A percentile compares a stretch with the other conserved stretches of the same genome.
These are phyloP conservation scores for Bucorvus abyssinicus DNA, from an alignment of 2,797 vertebrate genomes.

Conservation along the genomic window DNA sequence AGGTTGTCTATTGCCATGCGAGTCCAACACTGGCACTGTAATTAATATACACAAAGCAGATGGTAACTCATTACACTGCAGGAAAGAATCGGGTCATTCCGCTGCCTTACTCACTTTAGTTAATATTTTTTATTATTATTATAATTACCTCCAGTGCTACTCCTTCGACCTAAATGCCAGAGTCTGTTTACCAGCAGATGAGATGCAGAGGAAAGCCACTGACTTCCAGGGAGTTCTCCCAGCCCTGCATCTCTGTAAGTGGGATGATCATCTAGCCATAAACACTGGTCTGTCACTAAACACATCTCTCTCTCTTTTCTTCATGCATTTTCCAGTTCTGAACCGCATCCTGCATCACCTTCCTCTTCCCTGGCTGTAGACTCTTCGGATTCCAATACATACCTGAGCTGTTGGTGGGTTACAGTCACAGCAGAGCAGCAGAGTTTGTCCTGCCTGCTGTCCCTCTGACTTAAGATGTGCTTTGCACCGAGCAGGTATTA, in stretches of 20 bases:
- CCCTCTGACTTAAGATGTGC: neutral
- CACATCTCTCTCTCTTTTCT: neutral
- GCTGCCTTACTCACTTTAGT: neutral
- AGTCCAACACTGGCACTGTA: neutral
- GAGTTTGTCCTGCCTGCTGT: neutral
- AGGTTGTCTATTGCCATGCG: neutral
- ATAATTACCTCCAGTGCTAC: neutral
- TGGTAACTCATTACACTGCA: neutral
- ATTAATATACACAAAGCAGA: neutral
- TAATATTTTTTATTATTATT: neutral
- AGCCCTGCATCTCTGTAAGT: neutral
- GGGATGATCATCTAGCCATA: neutral
- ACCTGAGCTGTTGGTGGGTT: neutral
- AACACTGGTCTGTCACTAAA: neutral
- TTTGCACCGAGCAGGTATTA: neutral
- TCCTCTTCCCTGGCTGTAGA: neutral
- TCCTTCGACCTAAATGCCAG: neutral
- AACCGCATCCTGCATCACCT: neutral
- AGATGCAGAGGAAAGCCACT: slow-evolving; percentile 3
- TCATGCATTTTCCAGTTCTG: neutral
- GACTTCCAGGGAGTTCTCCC: slow-evolving; percentile 39
- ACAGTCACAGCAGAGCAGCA: neutral
- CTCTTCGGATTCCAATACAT: slow-evolving; percentile 40
- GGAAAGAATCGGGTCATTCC: neutral
- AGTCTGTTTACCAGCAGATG: neutral